Conservation (phyloP, 2,888 invertebrate species). For the Agrochola litura region DNA sequence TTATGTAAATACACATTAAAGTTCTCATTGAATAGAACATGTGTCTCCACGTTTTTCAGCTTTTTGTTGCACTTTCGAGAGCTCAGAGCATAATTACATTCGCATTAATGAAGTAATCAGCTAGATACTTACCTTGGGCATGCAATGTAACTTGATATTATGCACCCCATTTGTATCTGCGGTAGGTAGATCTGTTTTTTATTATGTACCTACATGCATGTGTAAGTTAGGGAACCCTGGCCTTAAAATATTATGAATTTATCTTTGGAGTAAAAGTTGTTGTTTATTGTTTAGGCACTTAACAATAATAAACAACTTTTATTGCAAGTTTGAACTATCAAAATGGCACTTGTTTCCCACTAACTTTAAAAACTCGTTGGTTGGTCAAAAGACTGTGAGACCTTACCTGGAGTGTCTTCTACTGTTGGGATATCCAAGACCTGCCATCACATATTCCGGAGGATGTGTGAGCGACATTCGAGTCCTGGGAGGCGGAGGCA, state of each 20-base stretch:
- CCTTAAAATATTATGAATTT: not conserved
- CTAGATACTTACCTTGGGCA: slow-evolving; percentile 11
- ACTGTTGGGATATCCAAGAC: slow-evolving; percentile 77
- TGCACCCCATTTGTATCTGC: slow-evolving; percentile 32
- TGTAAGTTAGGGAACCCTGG: not conserved
- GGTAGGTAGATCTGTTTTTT: slow-evolving; percentile 8
- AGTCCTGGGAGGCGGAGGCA: slow-evolving; percentile 79
- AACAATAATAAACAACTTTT: too few species aligned
- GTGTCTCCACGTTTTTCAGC: slow-evolving; percentile 43
- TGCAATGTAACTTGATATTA: slow-evolving; percentile 30
- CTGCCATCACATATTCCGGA: slow-evolving; percentile 82
- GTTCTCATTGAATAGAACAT: slow-evolving; percentile 43
- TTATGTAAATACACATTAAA: slow-evolving; percentile 31
- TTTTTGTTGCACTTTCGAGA: slow-evolving; percentile 59
- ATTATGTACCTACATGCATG: not conserved
- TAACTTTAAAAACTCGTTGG: not conserved
- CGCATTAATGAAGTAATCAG: slow-evolving; percentile 48
- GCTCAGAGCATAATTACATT: slow-evolving; percentile 33
- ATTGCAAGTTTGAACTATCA: too few species aligned
- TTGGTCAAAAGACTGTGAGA: not conserved
- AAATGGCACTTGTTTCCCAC: not conserved
- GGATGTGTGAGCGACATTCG: slow-evolving; percentile 84
- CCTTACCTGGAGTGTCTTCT: slow-evolving; percentile 85
- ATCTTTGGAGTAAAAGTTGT: not conserved
- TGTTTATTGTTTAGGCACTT: not conserved